Evolutionary conservation across 2,888 invertebrate species (phyloP), one percentile per base, ranked within the genome.

Genomic region (Mesodorylaimus sp.): DNA sequence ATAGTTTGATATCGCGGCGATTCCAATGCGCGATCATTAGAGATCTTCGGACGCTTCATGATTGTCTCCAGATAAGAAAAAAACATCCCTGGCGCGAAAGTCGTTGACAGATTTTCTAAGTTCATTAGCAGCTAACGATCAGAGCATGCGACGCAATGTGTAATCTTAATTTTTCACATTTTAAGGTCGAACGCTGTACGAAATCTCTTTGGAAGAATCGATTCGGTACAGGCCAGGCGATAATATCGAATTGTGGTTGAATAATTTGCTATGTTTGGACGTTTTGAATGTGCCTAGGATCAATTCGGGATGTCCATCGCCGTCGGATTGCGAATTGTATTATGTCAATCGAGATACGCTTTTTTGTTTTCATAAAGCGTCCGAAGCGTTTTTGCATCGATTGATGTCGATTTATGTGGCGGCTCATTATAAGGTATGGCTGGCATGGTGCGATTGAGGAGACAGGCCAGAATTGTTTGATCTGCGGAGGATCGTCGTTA

Each of bases 371-470:
- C 91, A 95, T 65, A 81, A 81, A 63, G 88, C 88, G 5, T 70
- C 73, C 0, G 75, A 75, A 57, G 76, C 79, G 2, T 95, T 99
- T 68, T 73, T 99, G 10, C 89, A 93, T 60, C 74, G 85, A 52
- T 67, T 99, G 10, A 86, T 97, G 56, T 78, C 87, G 16, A 78
- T 99, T 41, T 93, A 88, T 66, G 95, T 95, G 0, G 79, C 97
- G 0, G 93, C 95, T 3, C 97, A 97, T 73, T 97, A 99, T 67
- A 97, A 95, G 76, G 83, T 71, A 56, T 25, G n/a, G n/a, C n/a
- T n/a, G n/a, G n/a, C 29, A 28, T 19, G 29, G 25, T 51, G 29
- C 19, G n/a, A n/a, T n/a, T n/a, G n/a, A 42, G 21, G 10, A n/a
- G n/a, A 21, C 21, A 25, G 25, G 5, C 19, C 13, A 41, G 2